phyloP scores from a whole-genome alignment of 1,140 invertebrate species.

The Procambarus clarkii region DNA sequence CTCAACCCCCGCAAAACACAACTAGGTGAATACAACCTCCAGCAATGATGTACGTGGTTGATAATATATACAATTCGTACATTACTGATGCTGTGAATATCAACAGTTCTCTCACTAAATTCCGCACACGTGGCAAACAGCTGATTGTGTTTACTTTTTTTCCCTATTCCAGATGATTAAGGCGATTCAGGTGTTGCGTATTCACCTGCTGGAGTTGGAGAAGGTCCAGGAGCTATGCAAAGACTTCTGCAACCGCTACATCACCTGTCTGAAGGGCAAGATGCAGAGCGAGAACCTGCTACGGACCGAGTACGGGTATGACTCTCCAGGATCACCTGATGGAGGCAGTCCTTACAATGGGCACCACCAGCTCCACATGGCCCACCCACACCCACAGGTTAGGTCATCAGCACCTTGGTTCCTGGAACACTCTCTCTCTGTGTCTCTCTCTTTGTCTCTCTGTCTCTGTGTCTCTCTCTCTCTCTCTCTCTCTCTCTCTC shows the following conservation, averaged over 20 bases:
- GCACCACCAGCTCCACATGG: conserved; percentile 69
- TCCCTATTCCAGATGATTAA: conserved; percentile 90
- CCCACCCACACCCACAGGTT: conserved; percentile 70
- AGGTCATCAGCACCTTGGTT: conserved; percentile 40
- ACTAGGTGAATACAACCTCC: too few species aligned
- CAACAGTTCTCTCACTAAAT: too few species aligned
- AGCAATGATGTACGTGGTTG: too few species aligned
- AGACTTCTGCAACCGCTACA: conserved; percentile 97
- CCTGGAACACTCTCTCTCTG: background rate
- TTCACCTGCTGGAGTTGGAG: conserved; percentile 95
- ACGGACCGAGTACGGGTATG: conserved; percentile 83
- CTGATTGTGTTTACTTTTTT: background rate
- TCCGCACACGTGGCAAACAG: too few species aligned
- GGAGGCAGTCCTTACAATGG: conserved; percentile 71
- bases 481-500: background rate
- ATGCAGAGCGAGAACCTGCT: conserved; percentile 96
- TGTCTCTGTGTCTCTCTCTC: background rate
- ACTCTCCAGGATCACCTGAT: conserved; percentile 73
- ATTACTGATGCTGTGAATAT: background rate
- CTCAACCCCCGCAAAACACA: too few species aligned
- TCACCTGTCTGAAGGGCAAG: conserved; percentile 95
- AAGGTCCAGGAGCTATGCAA: conserved; percentile 98
- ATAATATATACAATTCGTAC: background rate
- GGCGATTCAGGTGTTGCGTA: conserved; percentile 96
- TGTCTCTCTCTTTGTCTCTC: background rate